Evolutionary conservation across 92 coral and sea anemone genomes (phyloP).

Genomic region (Parazoanthus swiftii): DNA sequence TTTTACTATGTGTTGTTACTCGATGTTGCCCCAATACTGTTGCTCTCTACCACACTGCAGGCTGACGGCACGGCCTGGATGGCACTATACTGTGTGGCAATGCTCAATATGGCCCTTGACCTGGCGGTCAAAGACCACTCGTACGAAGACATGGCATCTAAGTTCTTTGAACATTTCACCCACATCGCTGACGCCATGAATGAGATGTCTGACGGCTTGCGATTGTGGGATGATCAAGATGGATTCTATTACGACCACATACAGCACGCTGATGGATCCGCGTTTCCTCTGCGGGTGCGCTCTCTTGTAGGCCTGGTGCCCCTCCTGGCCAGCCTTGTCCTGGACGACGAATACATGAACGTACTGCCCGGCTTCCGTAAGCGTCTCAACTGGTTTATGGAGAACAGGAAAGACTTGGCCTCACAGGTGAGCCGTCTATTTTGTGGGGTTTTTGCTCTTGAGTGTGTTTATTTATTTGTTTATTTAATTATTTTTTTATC

Average conservation of each 20-base stretch:
- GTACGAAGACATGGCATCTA: slow-evolving; percentile 98
- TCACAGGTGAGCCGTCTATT: slow-evolving; percentile 72
- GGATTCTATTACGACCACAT: slow-evolving; percentile 96
- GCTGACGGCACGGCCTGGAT: slow-evolving; percentile 99
- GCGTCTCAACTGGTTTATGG: slow-evolving; percentile 85
- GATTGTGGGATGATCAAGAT: slow-evolving; percentile 95
- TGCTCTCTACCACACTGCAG: slow-evolving; percentile 28
- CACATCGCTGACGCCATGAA: slow-evolving; percentile 96
- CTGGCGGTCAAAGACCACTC: slow-evolving; percentile 76
- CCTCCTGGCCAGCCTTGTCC: slow-evolving; percentile 86
- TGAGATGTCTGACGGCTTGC: slow-evolving; percentile 87
- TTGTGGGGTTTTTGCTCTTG: not conserved
- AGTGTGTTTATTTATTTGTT: no score
- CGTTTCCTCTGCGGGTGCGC: slow-evolving; percentile 89
- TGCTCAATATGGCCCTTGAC: slow-evolving; percentile 93
- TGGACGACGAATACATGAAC: slow-evolving; percentile 86
- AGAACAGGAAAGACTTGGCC: slow-evolving; percentile 83
- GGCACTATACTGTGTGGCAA: slow-evolving; percentile 91
- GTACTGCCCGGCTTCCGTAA: slow-evolving; percentile 93
- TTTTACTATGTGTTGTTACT: not conserved
- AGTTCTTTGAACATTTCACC: slow-evolving; percentile 95
- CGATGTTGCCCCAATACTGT: not conserved
- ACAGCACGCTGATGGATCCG: slow-evolving; percentile 31
- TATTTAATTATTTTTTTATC: no score
- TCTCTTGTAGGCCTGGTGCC: slow-evolving; percentile 97